Evolutionary conservation across 2,113 vertebrate species (phyloP), one percentile per base, ranked within the genome.

Genomic region (Actenoides lindsayi): DNA sequence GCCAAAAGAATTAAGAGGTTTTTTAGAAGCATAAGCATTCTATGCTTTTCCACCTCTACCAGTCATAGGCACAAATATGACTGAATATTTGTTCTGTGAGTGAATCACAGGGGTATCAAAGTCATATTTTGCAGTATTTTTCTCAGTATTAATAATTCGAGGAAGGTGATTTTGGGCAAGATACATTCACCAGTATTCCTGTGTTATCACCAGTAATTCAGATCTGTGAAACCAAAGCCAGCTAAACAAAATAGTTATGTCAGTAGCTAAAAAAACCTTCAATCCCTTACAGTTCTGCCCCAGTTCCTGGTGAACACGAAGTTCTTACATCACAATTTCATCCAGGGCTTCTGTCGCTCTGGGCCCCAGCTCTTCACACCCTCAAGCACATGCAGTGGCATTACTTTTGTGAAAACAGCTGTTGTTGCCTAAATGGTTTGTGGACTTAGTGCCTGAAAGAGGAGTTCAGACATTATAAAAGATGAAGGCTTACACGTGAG

Each of bases 401-500:
- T 60, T 70, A 12, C 4, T 50, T 24, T 3, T 21, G 16, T 54
- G 41, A 16, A 65, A 81, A 35, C 31, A 57, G 6, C n/a, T 50
- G 7, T 27, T 59, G 21, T 2, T 70, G 16, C 42, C 14, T 48
- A 8, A 88, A 24, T 24, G 28, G 7, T 83, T 42, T 75, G 44
- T 33, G 54, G 11, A 16, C 37, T 37, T 51, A 37, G 12, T 35
- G 16, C 15, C 35, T 63, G 33, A 64, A 68, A 35, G 24, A 75
- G 5, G 18, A 74, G 70, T 69, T 79, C 51, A n/a, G 54, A 21
- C 6, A 1, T n/a, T 33, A n/a, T 4, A 16, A 27, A 60, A 69
- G 74, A 33, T 21, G 19, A 0, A 30, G 12, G n/a, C 12, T 76
- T 50, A 7, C 0, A 1, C 23, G 23, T 24, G 24, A 24, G 48